Evolutionary conservation across 2,113 vertebrate genomes (phyloP).

Genomic region (Montifringilla adamsi): DNA sequence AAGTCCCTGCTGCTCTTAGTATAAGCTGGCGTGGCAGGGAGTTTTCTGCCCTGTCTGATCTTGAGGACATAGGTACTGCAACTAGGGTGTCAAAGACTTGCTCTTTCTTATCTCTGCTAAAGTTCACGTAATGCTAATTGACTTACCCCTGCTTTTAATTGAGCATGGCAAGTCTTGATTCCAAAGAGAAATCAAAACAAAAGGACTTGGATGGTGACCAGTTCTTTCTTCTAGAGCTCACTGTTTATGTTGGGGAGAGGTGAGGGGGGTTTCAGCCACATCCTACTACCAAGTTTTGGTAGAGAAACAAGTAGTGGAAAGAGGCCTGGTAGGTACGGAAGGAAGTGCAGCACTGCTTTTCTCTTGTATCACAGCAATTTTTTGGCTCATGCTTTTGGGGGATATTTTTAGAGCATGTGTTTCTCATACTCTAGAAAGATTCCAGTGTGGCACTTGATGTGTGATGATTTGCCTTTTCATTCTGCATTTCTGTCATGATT

Average conservation of each 20-base stretch:
- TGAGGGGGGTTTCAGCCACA: conserved; percentile 61
- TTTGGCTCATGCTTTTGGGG: conserved; percentile 62
- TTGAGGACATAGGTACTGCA: background rate
- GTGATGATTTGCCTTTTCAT: background rate
- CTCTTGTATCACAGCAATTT: conserved; percentile 60
- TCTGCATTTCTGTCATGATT: background rate
- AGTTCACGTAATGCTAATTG: background rate
- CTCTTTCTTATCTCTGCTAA: background rate
- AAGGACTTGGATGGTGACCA: conserved; percentile 1
- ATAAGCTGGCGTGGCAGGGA: background rate
- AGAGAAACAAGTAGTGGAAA: conserved; percentile 74
- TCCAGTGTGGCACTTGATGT: background rate
- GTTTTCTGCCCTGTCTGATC: background rate
- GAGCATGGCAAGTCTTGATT: background rate
- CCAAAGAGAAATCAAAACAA: conserved; percentile 23
- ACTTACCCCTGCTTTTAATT: background rate
- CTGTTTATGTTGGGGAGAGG: conserved; percentile 35
- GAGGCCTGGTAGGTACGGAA: conserved; percentile 63
- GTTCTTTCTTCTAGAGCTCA: conserved; percentile 29
- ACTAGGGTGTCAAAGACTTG: background rate
- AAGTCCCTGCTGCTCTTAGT: background rate
- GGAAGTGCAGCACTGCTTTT: conserved; percentile 72
- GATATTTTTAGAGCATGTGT: conserved; percentile 70
- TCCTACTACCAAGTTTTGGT: conserved; percentile 67
- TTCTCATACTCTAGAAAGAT: conserved; percentile 35